These are phyloP conservation scores for Hetaerina titia DNA, from an alignment of 2,888 invertebrate species.

Conservation along the genomic window DNA sequence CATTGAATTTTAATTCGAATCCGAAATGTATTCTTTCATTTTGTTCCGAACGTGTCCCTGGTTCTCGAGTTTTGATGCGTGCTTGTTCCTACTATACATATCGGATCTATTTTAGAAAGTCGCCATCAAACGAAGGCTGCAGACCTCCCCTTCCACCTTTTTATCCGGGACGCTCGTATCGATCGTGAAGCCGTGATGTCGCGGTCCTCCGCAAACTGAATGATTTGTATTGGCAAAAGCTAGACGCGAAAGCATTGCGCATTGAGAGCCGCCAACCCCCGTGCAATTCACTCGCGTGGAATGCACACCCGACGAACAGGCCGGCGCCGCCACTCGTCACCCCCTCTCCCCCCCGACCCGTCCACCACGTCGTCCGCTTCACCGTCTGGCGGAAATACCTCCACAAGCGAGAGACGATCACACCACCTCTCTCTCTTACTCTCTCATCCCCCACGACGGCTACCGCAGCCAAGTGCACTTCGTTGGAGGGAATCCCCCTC, in stretches of 20 bases:
- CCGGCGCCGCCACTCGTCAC: not conserved
- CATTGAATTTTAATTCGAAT: too few species aligned
- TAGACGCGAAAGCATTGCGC: not conserved
- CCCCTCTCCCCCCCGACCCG: not conserved
- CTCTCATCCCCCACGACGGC: not conserved
- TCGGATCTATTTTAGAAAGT: not conserved
- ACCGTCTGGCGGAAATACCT: not conserved
- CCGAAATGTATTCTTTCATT: too few species aligned
- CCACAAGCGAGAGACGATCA: not conserved
- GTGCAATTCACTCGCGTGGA: too few species aligned
- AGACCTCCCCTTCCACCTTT: not conserved
- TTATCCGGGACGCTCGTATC: not conserved
- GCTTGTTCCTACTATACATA: too few species aligned
- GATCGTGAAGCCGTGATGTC: not conserved
- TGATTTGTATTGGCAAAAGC: not conserved
- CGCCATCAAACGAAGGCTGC: not conserved
- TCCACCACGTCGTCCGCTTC: not conserved
- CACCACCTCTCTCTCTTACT: not conserved
- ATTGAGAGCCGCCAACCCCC: too few species aligned
- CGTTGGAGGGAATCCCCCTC: not conserved
- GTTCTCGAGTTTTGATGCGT: too few species aligned
- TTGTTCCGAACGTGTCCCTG: too few species aligned
- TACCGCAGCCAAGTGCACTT: not conserved
- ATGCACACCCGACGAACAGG: not conserved
- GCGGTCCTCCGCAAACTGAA: not conserved